phyloP scores from a whole-genome alignment of 2,113 vertebrate species.

The Pagrus major region DNA sequence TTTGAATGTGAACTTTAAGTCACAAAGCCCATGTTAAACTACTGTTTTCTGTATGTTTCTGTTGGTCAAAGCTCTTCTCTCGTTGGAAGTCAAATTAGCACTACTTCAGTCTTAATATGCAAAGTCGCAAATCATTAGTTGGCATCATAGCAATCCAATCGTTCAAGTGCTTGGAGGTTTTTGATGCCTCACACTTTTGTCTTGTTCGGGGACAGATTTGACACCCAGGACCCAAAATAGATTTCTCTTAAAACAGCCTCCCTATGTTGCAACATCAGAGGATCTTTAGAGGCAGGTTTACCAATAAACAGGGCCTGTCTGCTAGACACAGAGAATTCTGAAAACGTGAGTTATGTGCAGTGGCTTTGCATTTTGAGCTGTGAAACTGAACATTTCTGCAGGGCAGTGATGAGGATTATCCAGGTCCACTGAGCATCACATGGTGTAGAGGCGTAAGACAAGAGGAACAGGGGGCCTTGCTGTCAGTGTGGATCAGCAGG shows the following conservation, averaged over 20 bases:
- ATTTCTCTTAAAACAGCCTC: not conserved
- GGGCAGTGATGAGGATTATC: conserved; percentile 19
- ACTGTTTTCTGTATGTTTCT: not conserved
- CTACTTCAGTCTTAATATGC: not conserved
- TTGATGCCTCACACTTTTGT: not conserved
- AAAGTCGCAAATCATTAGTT: not conserved
- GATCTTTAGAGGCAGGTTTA: not conserved
- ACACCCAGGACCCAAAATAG: not conserved
- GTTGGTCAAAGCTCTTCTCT: not conserved
- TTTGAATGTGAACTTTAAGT: not conserved
- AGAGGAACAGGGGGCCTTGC: not conserved
- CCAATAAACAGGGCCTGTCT: not conserved
- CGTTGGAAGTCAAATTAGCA: not conserved
- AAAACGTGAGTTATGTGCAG: not conserved
- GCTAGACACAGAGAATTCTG: not conserved
- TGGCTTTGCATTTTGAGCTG: not conserved
- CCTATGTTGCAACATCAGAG: not conserved
- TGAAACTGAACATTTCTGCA: not conserved
- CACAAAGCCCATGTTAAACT: not conserved
- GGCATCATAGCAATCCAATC: too few relatives aligned
- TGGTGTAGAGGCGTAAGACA: conserved; percentile 16
- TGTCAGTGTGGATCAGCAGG: conserved; percentile 26
- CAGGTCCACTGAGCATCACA: conserved; percentile 49
- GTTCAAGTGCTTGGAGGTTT: not conserved
- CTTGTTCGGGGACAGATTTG: not conserved